phyloP scores from a whole-genome alignment of 2,113 vertebrate genomes.

The Paramormyrops kingsleyae region DNA sequence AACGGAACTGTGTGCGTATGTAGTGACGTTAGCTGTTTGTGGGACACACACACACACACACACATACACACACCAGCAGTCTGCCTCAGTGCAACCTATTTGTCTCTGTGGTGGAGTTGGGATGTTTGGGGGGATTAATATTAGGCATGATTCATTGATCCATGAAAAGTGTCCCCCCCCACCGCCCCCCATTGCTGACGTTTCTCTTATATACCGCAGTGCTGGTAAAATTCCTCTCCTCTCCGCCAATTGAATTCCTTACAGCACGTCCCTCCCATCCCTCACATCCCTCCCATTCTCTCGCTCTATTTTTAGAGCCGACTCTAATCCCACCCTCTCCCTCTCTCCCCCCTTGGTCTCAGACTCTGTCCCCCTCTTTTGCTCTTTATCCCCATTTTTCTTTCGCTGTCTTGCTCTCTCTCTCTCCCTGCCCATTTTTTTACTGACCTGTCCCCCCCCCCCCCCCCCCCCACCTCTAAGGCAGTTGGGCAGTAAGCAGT shows the following conservation, averaged over 20 bases:
- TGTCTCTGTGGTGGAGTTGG: conserved; percentile 3
- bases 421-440: conserved; percentile 19
- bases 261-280: conserved; percentile 30
- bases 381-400: conserved; percentile 21
- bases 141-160: conserved; percentile 38
- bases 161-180: conserved; percentile 13
- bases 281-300: conserved; percentile 27
- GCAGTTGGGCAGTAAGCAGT: conserved; percentile 26
- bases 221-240: conserved; percentile 28
- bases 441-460: conserved; percentile 56
- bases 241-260: conserved; percentile 25
- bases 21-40: conserved; percentile 30
- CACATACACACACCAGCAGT: background rate
- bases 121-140: conserved; percentile 13
- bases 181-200: conserved; percentile 39
- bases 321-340: conserved; percentile 30
- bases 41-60: background rate
- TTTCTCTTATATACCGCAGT: conserved; percentile 19
- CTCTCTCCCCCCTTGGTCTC: conserved; percentile 16
- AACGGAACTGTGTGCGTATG: background rate
- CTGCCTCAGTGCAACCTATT: conserved; percentile 21
- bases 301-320: conserved; percentile 32
- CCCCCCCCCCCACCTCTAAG: conserved; percentile 31
- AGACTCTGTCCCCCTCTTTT: conserved; percentile 27
- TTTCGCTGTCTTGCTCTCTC: conserved; percentile 26